Evolutionary conservation across 2,888 invertebrate species (phyloP), one percentile per base, ranked within the genome.

Genomic region (Tinea semifulvella): DNA sequence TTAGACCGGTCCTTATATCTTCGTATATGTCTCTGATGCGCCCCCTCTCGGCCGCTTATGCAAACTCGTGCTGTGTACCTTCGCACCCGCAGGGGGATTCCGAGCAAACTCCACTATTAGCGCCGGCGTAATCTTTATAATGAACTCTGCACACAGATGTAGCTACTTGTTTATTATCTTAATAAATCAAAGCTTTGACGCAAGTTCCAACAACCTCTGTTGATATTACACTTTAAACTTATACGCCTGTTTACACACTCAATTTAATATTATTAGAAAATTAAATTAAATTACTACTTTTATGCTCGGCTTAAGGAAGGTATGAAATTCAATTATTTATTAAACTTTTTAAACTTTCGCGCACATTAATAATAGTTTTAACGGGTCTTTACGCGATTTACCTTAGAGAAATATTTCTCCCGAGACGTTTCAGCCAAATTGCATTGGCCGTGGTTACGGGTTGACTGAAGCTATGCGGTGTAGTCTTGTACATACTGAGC

Each of bases 51-150:
- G 26, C 42, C 31, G 43, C 43, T 43, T 43, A 43, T 43, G 43
- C 31, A 43, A 43, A 43, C 43, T 20, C 31, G 42, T 13, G 31
- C 31, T 19, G 43, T 43, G 43, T 43, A 43, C 31, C 18, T 22
- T 40, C 20, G 40, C 40, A 22, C 40, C 40, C 40, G 22, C 40
- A 22, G 40, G 40, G 40, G 40, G 40, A 22, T n/a, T 40, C 19
- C 13, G 14, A 40, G 43, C 43, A 31, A 43, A 31, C 43, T 43
- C 43, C 17, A 43, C 43, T 43, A 43, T 43, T 43, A 43, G 28
- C 43, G 18, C 31, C 13, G 11, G 19, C 20, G 20, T 43, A 43
- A 43, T 43, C 43, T 43, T 43, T 43, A 43, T 43, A 43, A 43
- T 43, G 43, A 43, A 43, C 43, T 43, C 28, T 27, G 28, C 31